These are phyloP conservation scores for Trichosurus vulpecula DNA, from an alignment of 2,797 vertebrate species.

Conservation along the genomic window DNA sequence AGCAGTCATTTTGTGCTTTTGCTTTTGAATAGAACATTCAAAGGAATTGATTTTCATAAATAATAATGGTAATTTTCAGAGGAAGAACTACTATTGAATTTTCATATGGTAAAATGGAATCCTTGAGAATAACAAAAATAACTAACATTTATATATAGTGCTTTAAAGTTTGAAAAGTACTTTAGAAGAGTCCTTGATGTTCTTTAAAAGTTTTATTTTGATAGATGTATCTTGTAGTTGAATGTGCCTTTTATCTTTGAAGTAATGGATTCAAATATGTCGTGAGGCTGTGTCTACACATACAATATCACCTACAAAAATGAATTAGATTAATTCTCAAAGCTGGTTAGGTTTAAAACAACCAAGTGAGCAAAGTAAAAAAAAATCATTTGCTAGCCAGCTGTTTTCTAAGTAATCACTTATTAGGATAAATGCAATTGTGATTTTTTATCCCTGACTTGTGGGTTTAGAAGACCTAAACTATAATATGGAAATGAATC, in stretches of 20 bases:
- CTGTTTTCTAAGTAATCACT: background rate
- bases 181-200: background rate
- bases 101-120: background rate
- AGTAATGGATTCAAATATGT: background rate
- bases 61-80: background rate
- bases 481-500: conserved; percentile 5
- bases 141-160: background rate
- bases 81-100: background rate
- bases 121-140: background rate
- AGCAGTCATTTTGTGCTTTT: background rate
- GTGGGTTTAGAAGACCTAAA: background rate
- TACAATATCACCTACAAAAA: background rate
- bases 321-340: conserved; percentile 20
- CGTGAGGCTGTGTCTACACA: background rate
- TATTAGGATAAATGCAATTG: background rate
- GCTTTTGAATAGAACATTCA: background rate
- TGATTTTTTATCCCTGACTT: background rate
- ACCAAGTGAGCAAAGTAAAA: background rate
- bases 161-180: background rate
- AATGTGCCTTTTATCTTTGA: conserved; percentile 14
- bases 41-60: background rate
- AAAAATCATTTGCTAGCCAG: background rate
- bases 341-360: background rate
- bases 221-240: background rate
- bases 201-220: conserved; percentile 3